Base-by-base conservation (phyloP, 2,113 vertebrate species). In the Eulemur rufifrons region DNA sequence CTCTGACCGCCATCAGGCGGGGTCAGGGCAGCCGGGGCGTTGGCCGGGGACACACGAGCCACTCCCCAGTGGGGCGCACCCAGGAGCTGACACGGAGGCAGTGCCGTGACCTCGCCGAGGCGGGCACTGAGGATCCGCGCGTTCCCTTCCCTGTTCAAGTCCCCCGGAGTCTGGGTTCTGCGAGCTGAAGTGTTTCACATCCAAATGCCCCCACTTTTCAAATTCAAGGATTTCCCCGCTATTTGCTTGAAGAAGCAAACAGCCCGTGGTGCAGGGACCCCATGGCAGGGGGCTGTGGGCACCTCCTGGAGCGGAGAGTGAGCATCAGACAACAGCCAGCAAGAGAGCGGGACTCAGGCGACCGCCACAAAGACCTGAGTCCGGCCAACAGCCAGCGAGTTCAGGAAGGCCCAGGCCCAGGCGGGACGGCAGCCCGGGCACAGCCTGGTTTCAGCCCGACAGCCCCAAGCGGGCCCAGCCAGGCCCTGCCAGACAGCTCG, bases 201-300 rank as follows among this genome's bases (percentile, higher is more conserved):
- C 39, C 34, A 39, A 14, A 25, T 2, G 20, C 1, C n/a, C 29
- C 42, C 15, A 6, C 6, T 52, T 69, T 61, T 13, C 42, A 78
- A 84, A 39, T 17, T 37, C 50, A 52, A 81, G 68, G 18, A 10
- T n/a, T 23, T n/a, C 68, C 77, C 68, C 8, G 47, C 45, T 2
- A 25, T 37, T 37, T 37, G 37, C 37, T 2, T 0, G 54, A 82
- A 29, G 11, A 6, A 13, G 11, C 21, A 25, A 25, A 7, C 9
- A 3, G 18, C 54, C 23, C 25, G 11, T 73, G 10, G 11, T 56
- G 37, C 21, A 39, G 69, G 37, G 34, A 17, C 25, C 66, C 25
- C 0, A 0, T 0, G 11, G 68, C 56, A 15, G 2, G 29, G 77
- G 63, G 11, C 27, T 20, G 6, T 2, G 10, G 27, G 64, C 7